Evolutionary conservation across 2,888 invertebrate genomes (phyloP), one percentile per base, ranked within the genome.

Genomic region (Cataglyphis livida): DNA sequence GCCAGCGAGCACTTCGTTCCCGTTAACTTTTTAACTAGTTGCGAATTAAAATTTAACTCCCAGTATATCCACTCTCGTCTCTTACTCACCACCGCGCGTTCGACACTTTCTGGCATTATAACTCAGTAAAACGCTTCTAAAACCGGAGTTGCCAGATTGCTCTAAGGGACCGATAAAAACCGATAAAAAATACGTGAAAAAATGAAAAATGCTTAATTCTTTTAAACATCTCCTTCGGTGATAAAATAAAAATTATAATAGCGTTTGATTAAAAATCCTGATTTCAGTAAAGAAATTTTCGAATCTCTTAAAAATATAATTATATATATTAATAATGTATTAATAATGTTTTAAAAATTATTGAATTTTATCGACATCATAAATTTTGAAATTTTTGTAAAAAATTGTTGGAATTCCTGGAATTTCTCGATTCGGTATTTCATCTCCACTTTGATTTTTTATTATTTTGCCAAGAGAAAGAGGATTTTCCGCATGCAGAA

Each of bases 11-110:
- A 62, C 70, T 84, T 48, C 85, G 78, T 74, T 76, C 71, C 44
- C 78, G 87, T 91, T 91, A 92, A 92, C 92, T 92, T 92, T 91
- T 91, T 91, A 92, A 92, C 92, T 91, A 90, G 91, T 91, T 92
- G 91, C 92, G 91, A 92, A 92, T 92, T 92, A 91, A 92, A 92
- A 92, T 92, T 91, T 91, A 92, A 91, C 90, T 91, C 89, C 85
- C 86, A 85, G 87, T 84, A 79, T 65, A 79, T 82, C 82, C 75
- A 66, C 83, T 65, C 73, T 81, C 68, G 64, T 61, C 87, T 57
- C 70, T 76, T 68, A 70, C 70, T 78, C 48, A 81, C 71, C 66
- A 44, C 57, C 48, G 59, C 48, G 59, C 48, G 59, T 82, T 66
- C 79, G 18, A 64, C 51, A 66, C 78, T 79, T 79, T 65, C 84